These are phyloP conservation scores for Arnoldichthys spilopterus DNA, from an alignment of 2,797 vertebrate species.

Conservation along the genomic window DNA sequence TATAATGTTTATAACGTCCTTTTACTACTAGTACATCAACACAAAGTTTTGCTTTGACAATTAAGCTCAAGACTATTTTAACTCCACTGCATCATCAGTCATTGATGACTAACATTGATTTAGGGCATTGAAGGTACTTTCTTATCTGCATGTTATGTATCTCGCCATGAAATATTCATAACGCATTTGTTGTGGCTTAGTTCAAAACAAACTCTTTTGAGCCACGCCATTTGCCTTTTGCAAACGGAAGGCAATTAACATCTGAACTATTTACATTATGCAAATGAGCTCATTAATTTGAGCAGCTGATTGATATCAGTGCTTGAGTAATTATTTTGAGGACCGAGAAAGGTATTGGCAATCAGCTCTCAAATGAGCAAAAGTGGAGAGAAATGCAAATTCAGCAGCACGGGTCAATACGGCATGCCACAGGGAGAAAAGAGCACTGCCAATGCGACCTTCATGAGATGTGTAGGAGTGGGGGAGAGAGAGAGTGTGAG, in stretches of 20 bases:
- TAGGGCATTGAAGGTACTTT: not conserved
- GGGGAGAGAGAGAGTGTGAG: not conserved
- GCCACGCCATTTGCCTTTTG: constrained; percentile 43
- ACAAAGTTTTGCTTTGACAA: constrained; percentile 7
- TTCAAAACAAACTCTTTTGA: constrained; percentile 45
- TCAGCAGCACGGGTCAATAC: constrained; percentile 73
- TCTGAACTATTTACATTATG: constrained; percentile 72
- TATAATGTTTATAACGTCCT: not conserved
- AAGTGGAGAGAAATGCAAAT: constrained; percentile 77
- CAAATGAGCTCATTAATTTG: constrained; percentile 76
- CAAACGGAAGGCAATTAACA: constrained; percentile 62
- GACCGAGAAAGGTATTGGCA: constrained; percentile 72
- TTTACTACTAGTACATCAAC: not conserved
- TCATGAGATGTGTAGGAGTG: constrained; percentile 45
- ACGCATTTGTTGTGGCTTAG: constrained; percentile 32
- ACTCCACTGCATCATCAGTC: constrained; percentile 30
- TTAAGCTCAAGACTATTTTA: constrained; percentile 25
- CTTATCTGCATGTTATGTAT: constrained; percentile 24
- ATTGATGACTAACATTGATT: constrained; percentile 38
- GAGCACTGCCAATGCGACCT: constrained; percentile 30
- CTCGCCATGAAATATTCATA: constrained; percentile 49
- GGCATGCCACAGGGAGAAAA: constrained; percentile 53
- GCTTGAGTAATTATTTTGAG: constrained; percentile 68
- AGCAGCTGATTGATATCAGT: constrained; percentile 72
- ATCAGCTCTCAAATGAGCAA: constrained; percentile 77